phyloP scores from a whole-genome alignment of 2,113 vertebrate species.

The Rhadina sibilatrix region DNA sequence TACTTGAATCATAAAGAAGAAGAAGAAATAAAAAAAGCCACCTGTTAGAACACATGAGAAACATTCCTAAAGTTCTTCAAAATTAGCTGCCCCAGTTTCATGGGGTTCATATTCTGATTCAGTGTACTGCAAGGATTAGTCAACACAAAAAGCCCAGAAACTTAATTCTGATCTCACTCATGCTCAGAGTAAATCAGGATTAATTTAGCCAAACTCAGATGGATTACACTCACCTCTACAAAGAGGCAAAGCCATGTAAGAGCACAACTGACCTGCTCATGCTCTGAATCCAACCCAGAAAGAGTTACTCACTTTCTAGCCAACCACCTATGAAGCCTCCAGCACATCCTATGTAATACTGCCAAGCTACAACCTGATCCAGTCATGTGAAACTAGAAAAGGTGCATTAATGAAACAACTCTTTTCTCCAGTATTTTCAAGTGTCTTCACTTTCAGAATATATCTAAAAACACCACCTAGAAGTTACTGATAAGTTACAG shows the following conservation, averaged over 20 bases:
- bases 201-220: background rate
- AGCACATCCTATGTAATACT: background rate
- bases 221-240: background rate
- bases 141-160: constrained; percentile 28
- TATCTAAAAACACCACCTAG: background rate
- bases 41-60: background rate
- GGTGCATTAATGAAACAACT: fast-evolving
- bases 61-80: background rate
- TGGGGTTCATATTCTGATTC: background rate
- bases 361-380: background rate
- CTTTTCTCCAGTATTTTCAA: background rate
- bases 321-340: background rate
- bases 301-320: background rate
- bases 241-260: background rate
- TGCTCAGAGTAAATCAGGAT: background rate
- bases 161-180: background rate
- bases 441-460: background rate
- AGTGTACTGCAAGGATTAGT: background rate
- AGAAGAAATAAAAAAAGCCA: background rate
- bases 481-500: background rate
- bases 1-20: constrained; percentile 73
- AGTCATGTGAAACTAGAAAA: background rate
- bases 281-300: background rate
- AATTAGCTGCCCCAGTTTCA: background rate
- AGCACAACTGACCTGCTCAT: background rate